Base-by-base conservation (phyloP, 2,113 vertebrate species). In the Scomber scombrus region DNA sequence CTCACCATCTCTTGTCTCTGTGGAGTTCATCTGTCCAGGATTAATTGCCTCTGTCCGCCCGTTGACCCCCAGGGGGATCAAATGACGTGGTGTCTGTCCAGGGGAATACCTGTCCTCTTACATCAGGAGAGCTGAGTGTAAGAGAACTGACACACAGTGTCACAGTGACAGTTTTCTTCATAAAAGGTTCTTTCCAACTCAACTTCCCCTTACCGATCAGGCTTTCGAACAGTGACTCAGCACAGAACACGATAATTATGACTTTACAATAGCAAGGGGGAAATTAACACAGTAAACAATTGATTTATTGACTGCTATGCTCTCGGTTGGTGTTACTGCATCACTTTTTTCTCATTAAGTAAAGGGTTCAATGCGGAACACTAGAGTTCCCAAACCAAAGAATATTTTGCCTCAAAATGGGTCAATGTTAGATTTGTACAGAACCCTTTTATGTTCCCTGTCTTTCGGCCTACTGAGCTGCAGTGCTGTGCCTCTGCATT, bases 101-200 rank as follows among this genome's bases (percentile, higher is more conserved):
- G 92, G 92, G 93, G 90, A 92, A 92, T 93, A 91, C 93, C 93
- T 91, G 86, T 86, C 72, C 26, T 81, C 71, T 78, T 51, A 23
- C 78, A 61, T 71, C 29, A 68, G 34, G 9, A 61, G 43, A 69
- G 14, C 60, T 11, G 16, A 13, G 18, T 49, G 51, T 1, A 21
- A 64, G 50, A 60, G 49, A 82, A 62, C 54, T 29, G 54, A 46
- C 40, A 49, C 18, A 9, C 34, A 40, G 7, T 9, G 18, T 82
- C 56, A 75, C 64, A 29, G 34, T 19, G 78, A 82, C 85, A 75
- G 89, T 90, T 91, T 82, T 81, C 45, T 49, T 84, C 64, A 67
- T 86, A 91, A 89, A 91, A 92, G 92, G 93, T 93, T 91, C 89
- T 94, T 93, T 93, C 92, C 92, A 94, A 12, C 18, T 75, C 78